Evolutionary conservation across 2,113 vertebrate species (phyloP).

Genomic region (Gracilinanus agilis): DNA sequence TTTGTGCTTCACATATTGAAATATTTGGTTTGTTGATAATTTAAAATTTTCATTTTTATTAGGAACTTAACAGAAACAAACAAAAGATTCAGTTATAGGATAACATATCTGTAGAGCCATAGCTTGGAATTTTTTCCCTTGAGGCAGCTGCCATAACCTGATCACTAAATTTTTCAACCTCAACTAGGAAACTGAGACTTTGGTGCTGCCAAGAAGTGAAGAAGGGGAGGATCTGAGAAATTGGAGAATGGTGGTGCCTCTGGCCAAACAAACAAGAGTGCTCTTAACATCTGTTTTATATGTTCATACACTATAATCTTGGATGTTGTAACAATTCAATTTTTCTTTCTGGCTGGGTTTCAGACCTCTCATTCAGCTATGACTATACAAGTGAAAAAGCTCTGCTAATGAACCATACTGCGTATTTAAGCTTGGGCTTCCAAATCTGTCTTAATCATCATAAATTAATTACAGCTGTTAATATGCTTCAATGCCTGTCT

Average conservation of each 20-base stretch:
- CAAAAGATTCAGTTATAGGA: neutral
- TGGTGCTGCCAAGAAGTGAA: neutral
- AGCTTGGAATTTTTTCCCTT: neutral
- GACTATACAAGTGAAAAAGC: neutral
- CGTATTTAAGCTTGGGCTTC: neutral
- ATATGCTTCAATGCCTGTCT: neutral
- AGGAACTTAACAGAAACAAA: neutral
- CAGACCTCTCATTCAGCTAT: neutral
- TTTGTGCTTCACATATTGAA: neutral
- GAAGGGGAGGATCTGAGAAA: neutral
- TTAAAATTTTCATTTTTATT: neutral
- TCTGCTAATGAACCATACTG: neutral
- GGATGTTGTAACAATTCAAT: neutral
- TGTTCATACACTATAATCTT: neutral
- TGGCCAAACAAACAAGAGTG: neutral
- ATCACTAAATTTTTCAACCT: neutral
- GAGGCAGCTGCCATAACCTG: neutral
- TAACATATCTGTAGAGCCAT: neutral
- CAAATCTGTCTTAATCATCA: neutral
- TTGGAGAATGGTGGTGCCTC: neutral
- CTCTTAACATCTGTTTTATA: neutral
- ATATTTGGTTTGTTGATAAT: neutral
- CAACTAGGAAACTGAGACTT: neutral
- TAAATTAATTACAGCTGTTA: constrained; percentile 23
- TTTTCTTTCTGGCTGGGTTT: constrained; percentile 2